A percentile compares a stretch with the other conserved stretches of the same genome.
These are phyloP conservation scores for Sesia apiformis DNA, from an alignment of 2,888 invertebrate genomes.

Conservation along the genomic window DNA sequence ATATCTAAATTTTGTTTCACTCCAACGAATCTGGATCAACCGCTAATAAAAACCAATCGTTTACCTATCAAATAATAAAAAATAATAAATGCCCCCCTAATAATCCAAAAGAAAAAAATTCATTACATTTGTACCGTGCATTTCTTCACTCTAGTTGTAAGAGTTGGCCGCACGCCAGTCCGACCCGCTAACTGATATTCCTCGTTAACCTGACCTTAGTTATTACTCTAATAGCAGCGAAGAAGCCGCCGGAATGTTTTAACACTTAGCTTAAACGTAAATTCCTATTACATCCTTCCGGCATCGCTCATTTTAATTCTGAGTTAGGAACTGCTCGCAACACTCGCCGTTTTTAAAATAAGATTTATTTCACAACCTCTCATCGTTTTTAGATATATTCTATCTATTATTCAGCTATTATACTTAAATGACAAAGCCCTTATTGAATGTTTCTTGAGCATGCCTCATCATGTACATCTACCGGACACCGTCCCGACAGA, in stretches of 20 bases:
- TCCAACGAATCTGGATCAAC: no score
- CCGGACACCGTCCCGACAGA: no score
- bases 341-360: no score
- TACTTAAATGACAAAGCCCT: no score
- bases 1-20: no score
- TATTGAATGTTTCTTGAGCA: no score
- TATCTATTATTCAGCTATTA: no score
- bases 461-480: no score
- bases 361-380: no score
- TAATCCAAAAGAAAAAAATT: slow-evolving; percentile 17
- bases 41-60: no score
- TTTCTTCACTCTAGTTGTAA: slow-evolving; percentile 18
- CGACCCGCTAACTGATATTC: slow-evolving; percentile 12
- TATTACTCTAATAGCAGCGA: slow-evolving; percentile 21
- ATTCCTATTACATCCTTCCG: not conserved
- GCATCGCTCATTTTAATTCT: not conserved
- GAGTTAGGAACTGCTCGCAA: not conserved
- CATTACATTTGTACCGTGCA: slow-evolving; percentile 35
- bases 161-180: slow-evolving; percentile 25
- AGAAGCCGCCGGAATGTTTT: not conserved
- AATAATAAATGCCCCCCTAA: not conserved
- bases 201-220: slow-evolving; percentile 32
- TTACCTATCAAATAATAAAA: no score
- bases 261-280: not conserved
- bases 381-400: no score